Conservation (phyloP, 2,113 vertebrate species). For the Pristiophorus japonicus region DNA sequence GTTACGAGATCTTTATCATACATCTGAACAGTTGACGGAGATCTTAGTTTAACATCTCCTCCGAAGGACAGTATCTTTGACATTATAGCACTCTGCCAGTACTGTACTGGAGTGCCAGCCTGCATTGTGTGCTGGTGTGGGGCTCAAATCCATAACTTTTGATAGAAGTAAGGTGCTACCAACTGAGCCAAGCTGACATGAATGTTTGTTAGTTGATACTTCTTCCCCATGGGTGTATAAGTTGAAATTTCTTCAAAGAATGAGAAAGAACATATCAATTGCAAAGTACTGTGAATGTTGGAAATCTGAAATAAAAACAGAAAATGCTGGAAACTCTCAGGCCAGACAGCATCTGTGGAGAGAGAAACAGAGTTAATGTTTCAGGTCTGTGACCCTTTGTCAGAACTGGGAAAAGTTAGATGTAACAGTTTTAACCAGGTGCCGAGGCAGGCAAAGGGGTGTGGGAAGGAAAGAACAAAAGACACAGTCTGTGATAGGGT, state of each 20-base stretch:
- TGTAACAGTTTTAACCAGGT: too few species aligned
- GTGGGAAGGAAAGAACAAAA: too few species aligned
- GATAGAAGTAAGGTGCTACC: neutral
- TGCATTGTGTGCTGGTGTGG: neutral
- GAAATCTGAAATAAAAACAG: too few species aligned
- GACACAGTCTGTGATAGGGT: too few species aligned
- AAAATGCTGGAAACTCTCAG: too few species aligned
- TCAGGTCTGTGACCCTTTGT: too few species aligned
- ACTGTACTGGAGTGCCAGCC: neutral
- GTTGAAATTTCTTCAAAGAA: neutral
- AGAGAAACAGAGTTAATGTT: too few species aligned
- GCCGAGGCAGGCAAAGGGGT: too few species aligned
- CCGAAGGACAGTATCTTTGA: neutral
- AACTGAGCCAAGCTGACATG: neutral
- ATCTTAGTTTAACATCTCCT: neutral
- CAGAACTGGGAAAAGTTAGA: too few species aligned
- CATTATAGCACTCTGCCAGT: neutral
- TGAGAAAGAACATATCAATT: neutral
- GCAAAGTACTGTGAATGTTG: too few species aligned
- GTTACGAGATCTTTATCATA: neutral
- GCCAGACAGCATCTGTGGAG: too few species aligned
- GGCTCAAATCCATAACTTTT: neutral
- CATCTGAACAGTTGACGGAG: neutral
- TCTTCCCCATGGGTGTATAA: too few species aligned
- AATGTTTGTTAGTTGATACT: neutral